Evolutionary conservation across 2,113 vertebrate species (phyloP).

Genomic region (Varanus salvator): DNA sequence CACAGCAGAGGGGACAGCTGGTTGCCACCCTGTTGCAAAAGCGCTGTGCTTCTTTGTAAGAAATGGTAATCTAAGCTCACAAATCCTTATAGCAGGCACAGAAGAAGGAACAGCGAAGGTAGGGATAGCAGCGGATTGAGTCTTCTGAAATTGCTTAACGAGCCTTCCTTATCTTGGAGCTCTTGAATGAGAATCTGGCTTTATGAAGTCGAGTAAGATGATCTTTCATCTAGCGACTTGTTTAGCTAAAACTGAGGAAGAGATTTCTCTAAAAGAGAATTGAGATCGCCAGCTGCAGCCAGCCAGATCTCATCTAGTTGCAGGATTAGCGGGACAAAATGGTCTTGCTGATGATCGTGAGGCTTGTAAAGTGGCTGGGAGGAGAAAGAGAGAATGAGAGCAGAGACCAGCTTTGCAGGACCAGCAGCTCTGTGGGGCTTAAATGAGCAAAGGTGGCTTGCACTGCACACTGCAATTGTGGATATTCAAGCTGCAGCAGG

Average conservation of each 20-base stretch:
- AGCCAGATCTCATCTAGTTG: background rate
- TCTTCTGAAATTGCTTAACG: background rate
- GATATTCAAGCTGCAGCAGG: no score
- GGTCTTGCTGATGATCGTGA: background rate
- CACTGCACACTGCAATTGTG: no score
- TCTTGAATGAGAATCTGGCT: background rate
- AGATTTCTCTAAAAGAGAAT: background rate
- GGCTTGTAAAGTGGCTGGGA: background rate
- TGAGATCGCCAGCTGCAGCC: background rate
- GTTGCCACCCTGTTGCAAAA: conserved; percentile 33
- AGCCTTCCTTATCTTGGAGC: background rate
- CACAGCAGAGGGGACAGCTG: conserved; percentile 43
- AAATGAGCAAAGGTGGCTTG: no score
- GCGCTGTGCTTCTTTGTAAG: conserved; percentile 8
- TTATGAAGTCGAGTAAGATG: background rate
- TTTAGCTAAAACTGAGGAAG: background rate
- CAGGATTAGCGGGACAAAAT: background rate
- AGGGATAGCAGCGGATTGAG: background rate
- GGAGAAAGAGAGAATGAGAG: no score
- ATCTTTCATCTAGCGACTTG: background rate
- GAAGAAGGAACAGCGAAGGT: conserved; percentile 44
- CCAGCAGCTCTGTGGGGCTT: no score
- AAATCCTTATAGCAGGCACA: conserved; percentile 37
- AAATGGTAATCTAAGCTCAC: conserved; percentile 50
- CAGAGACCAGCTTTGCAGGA: no score